These are phyloP conservation scores for Leptodactylus fallax DNA, from an alignment of 2,797 vertebrate genomes.

Conservation along the genomic window DNA sequence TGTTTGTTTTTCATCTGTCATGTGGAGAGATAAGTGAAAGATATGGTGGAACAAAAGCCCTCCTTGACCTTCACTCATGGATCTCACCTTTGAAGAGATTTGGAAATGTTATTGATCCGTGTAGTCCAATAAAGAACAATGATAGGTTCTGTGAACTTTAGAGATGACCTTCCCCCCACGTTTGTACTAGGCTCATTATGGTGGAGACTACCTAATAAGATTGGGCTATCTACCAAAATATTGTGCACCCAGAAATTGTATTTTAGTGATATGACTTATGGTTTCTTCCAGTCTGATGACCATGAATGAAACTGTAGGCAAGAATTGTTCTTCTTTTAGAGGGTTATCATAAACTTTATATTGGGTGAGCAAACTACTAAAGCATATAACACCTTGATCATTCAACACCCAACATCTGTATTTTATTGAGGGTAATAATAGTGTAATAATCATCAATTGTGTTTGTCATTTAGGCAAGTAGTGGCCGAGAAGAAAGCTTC, in stretches of 20 bases:
- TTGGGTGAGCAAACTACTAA: too few species aligned
- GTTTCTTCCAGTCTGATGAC: too few species aligned
- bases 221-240: too few species aligned
- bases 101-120: background rate
- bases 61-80: background rate
- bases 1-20: slow-evolving; percentile 1
- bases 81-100: background rate
- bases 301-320: too few species aligned
- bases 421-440: background rate
- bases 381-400: background rate
- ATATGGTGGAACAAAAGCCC: background rate
- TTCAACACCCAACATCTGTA: background rate
- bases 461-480: too few species aligned
- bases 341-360: too few species aligned
- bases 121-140: slow-evolving; percentile 4
- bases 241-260: too few species aligned
- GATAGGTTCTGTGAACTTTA: background rate
- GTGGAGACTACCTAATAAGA: too few species aligned
- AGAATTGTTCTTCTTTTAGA: too few species aligned
- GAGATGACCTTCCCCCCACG: background rate
- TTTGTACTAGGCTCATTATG: background rate
- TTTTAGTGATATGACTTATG: too few species aligned
- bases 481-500: too few species aligned
- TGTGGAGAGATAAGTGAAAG: background rate
- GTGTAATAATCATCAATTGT: too few species aligned